These are phyloP conservation scores for Heteronetta atricapilla DNA, from an alignment of 2,113 vertebrate genomes.

Conservation along the genomic window DNA sequence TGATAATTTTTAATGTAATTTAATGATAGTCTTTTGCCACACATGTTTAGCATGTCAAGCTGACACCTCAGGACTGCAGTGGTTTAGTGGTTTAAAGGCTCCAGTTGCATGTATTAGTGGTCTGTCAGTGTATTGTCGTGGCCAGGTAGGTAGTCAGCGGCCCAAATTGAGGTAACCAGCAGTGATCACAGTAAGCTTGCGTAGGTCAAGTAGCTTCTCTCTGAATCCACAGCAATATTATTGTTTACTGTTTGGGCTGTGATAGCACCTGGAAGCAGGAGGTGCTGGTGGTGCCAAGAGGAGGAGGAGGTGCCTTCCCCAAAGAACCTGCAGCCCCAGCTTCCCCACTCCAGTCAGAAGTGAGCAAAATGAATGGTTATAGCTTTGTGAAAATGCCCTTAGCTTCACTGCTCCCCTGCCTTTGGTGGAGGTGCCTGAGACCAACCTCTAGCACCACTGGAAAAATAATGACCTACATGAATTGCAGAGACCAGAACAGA, in stretches of 20 bases:
- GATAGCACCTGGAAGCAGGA: neutral
- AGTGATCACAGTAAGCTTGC: neutral
- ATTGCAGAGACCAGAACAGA: neutral
- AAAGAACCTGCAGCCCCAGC: neutral
- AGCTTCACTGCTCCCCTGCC: neutral
- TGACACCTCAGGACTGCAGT: neutral
- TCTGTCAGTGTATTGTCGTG: neutral
- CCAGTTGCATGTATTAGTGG: neutral
- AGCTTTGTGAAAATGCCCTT: neutral
- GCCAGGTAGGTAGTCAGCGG: neutral
- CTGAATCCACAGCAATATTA: neutral
- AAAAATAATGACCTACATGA: neutral
- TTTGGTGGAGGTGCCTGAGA: neutral
- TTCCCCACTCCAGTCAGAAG: neutral
- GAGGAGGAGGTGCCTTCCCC: neutral
- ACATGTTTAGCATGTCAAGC: neutral
- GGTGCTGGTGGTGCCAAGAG: neutral
- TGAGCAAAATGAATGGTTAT: neutral
- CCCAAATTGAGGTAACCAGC: neutral
- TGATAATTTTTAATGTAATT: neutral
- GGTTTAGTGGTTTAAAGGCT: neutral
- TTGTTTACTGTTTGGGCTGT: neutral
- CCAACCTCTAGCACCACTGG: neutral
- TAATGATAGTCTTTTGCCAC: neutral
- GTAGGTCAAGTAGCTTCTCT: neutral